phyloP scores from a whole-genome alignment of 64 coral and sea anemone species.

The Platygyra sinensis region DNA sequence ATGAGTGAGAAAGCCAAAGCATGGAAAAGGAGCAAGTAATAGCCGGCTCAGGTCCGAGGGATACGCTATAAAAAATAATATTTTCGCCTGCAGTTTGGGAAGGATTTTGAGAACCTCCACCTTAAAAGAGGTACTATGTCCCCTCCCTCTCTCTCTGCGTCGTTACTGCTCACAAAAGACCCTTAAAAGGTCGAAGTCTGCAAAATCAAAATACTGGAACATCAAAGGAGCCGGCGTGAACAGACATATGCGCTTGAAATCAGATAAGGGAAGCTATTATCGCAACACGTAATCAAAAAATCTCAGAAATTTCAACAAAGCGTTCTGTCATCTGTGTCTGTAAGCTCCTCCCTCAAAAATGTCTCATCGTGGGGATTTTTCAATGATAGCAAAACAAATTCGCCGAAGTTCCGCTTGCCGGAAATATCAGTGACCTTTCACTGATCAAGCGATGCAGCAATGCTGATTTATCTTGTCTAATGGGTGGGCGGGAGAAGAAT shows the following conservation, averaged over 20 bases:
- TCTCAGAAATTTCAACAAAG: slow-evolving; percentile 39
- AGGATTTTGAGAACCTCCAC: too few species aligned
- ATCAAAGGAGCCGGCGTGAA: slow-evolving; percentile 10
- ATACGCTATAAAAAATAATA: too few species aligned
- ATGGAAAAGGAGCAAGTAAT: too few species aligned
- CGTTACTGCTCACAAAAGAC: too few species aligned
- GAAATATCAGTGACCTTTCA: slow-evolving; percentile 20
- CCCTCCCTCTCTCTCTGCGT: too few species aligned
- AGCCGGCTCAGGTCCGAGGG: too few species aligned
- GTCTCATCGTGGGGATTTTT: slow-evolving; percentile 16
- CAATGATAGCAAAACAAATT: slow-evolving; percentile 21
- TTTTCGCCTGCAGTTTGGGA: too few species aligned
- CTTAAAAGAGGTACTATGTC: too few species aligned
- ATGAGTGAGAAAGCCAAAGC: too few species aligned
- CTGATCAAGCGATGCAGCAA: neutral
- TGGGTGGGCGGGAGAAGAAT: neutral
- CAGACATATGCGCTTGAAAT: neutral
- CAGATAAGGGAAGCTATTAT: neutral
- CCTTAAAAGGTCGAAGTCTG: neutral
- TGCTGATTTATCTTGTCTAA: neutral
- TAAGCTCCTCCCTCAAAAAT: neutral
- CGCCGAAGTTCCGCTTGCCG: slow-evolving; percentile 23
- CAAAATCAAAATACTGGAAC: neutral
- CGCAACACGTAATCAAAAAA: slow-evolving; percentile 30
- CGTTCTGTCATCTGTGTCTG: neutral